Base-by-base conservation (phyloP, 1,140 invertebrate species). In the Drosophila jambulina region DNA sequence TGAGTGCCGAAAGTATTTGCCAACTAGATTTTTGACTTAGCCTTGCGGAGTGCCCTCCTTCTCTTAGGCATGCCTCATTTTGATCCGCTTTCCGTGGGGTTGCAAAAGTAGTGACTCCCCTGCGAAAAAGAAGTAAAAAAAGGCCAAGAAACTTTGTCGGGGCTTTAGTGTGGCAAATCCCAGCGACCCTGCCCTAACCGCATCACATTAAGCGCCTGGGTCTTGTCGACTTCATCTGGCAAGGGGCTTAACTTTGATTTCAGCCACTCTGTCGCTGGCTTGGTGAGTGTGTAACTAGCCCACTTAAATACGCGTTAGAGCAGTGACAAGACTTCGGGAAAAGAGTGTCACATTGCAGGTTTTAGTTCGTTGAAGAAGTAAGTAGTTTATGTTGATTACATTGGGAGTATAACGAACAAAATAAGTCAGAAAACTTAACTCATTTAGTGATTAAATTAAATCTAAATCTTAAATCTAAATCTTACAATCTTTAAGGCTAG, bases 11-110 rank as follows among this genome's bases (percentile, higher is more conserved):
- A 90, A 90, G 85, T 90, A 85, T 90, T 79, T 82, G 85, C 78
- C 81, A 90, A 90, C 81, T 82, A 82, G 85, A 90, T 90, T 91
- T 90, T 88, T 84, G 85, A 88, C 85, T 88, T 90, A 80, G 56
- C 78, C 70, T 79, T 78, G 63, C 48, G 4, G 40, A 46, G 25
- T 74, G 23, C 40, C 65, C 43, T 61, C 46, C 54, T 43, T 68
- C 46, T 58, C 60, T 67, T 57, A 76, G 69, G 60, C 69, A 72
- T 72, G 67, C 54, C 43, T 32, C 68, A 49, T 38, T 51, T 49
- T 72, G 70, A 74, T 74, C 70, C 70, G 45, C 70, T 74, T 72
- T 72, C 49, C 70, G 70, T 74, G 68, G 69, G 34, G 36, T 4
- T 49, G 46, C 15, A 49, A 45, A 45, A 64, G 69, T 65, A 77